phyloP scores from a whole-genome alignment of 2,113 vertebrate species.

The Axis porcinus region DNA sequence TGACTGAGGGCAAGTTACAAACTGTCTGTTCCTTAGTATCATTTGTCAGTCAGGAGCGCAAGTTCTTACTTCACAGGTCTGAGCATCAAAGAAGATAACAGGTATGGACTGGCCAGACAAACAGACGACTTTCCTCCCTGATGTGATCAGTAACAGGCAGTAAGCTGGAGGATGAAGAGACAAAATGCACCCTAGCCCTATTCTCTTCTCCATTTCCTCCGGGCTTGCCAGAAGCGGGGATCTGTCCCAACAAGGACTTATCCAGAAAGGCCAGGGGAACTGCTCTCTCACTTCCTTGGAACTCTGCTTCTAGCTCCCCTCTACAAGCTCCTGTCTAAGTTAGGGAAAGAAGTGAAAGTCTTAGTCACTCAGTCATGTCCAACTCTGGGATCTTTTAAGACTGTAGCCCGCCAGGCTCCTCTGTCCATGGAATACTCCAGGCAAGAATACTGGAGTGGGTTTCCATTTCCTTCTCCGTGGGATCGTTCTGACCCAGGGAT shows the following conservation, averaged over 20 bases:
- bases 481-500: neutral
- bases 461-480: neutral
- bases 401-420: neutral
- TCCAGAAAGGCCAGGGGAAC: neutral
- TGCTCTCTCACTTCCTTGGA: neutral
- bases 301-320: neutral
- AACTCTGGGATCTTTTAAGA: neutral
- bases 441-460: neutral
- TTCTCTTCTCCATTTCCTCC: neutral
- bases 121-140: neutral
- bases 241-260: accelerated
- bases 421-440: neutral
- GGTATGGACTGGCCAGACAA: neutral
- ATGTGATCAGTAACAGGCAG: accelerated
- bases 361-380: neutral
- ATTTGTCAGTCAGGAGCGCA: neutral
- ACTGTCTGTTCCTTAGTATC: neutral
- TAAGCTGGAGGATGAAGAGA: neutral
- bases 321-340: neutral
- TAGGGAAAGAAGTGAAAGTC: neutral
- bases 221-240: neutral
- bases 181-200: too few relatives aligned
- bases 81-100: neutral
- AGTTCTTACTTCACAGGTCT: neutral
- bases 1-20: neutral